Base-by-base conservation (phyloP, 2,113 vertebrate genomes). In the Zapus hudsonius region DNA sequence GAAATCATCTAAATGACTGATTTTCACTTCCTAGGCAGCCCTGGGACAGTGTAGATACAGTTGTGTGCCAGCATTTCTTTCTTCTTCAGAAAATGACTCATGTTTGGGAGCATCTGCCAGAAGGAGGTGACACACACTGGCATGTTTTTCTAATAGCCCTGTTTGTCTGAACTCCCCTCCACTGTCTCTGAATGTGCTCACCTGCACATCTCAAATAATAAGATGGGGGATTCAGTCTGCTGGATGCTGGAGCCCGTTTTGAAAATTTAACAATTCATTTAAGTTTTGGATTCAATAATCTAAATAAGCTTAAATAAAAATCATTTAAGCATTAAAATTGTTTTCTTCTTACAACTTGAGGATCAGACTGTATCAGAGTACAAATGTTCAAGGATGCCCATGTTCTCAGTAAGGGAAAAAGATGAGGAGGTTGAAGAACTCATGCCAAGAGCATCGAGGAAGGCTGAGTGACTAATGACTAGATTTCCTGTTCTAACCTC, bases 221-320 rank as follows among this genome's bases (percentile, higher is more conserved):
- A 3, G 22, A 13, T 7, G 0, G 40, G 81, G 61, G 63, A 74
- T 36, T 85, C 25, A 20, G 17, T 72, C 36, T 69, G 6, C n/a
- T 55, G 31, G 38, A 79, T 63, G 11, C 22, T 40, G 11, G 44
- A 75, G 4, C 4, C 25, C 29, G 42, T 79, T 88, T 88, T 70
- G 70, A 70, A 93, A 84, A n/a, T 83, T 52, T 75, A 86, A 17
- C 57, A 75, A 47, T 86, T 63, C 4, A 16, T 91, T 22, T 57
- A 76, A 33, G 15, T 73, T 82, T 89, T 25, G 27, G 4, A 52
- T 91, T 67, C 91, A 84, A 22, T 72, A 36, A 75, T 52, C n/a
- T 67, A 67, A 67, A 44, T 67, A n/a, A 66, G 47, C 47, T 66
- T 66, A 95, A 84, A 29, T 76, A 67, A 80, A 92, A 96, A 75